A percentile compares a stretch with the other conserved stretches of the same genome.
These are phyloP conservation scores for Chaetophractus vellerosus DNA, from an alignment of 2,797 vertebrate genomes.

Conservation along the genomic window DNA sequence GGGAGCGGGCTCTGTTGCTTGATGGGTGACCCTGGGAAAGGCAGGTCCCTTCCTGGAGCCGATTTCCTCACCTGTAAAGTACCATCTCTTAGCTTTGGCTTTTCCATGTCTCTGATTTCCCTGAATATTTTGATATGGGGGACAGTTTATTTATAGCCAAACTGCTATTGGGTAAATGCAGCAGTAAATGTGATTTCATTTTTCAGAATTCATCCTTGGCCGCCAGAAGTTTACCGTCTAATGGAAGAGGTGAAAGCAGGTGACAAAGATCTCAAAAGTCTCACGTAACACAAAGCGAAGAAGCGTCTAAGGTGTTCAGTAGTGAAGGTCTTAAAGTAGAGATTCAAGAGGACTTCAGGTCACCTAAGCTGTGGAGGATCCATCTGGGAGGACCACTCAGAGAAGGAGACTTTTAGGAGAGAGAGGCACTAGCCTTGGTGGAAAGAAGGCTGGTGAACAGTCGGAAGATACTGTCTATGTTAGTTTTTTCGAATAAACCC, in stretches of 20 bases:
- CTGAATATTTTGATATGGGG: not conserved
- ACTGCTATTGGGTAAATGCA: not conserved
- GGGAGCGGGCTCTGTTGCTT: accelerated
- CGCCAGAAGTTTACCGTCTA: too few relatives aligned
- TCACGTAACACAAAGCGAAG: not conserved
- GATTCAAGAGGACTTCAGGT: not conserved
- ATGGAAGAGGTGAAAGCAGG: not conserved
- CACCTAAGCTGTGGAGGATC: accelerated
- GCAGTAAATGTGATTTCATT: not conserved
- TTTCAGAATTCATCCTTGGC: not conserved
- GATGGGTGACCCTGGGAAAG: not conserved
- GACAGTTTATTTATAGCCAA: not conserved
- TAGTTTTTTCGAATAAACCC: not conserved
- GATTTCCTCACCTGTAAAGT: not conserved
- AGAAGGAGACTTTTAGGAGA: not conserved
- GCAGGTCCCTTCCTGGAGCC: not conserved
- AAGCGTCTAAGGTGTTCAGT: accelerated
- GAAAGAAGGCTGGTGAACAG: not conserved
- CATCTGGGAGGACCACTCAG: not conserved
- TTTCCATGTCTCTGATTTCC: not conserved
- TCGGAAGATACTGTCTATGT: accelerated
- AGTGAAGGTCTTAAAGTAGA: not conserved
- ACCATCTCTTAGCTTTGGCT: not conserved
- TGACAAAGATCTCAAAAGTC: not conserved
- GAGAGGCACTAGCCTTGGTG: not conserved